These are phyloP conservation scores for Pagrus major DNA, from an alignment of 2,113 vertebrate species.

Conservation along the genomic window DNA sequence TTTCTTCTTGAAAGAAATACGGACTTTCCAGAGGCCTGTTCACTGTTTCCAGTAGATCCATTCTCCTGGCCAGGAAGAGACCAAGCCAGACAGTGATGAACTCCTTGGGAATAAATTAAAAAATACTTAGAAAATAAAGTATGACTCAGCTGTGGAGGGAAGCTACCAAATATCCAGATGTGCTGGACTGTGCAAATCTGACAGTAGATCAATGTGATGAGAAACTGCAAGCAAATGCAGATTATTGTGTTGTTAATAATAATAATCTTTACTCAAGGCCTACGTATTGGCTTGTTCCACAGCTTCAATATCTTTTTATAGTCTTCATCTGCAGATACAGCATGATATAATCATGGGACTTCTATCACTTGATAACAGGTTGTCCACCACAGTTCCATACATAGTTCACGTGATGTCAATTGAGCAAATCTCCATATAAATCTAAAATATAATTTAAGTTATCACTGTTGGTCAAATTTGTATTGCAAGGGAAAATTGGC, in stretches of 20 bases:
- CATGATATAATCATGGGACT: neutral
- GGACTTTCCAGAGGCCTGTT: slow-evolving; percentile 31
- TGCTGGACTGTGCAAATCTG: neutral
- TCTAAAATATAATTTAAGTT: too few species aligned
- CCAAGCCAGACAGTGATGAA: slow-evolving; percentile 12
- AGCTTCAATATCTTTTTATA: neutral
- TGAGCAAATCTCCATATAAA: neutral
- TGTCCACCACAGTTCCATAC: too few species aligned
- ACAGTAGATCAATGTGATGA: neutral
- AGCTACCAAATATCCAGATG: slow-evolving; percentile 3
- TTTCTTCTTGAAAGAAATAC: slow-evolving; percentile 18
- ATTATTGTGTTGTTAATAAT: neutral
- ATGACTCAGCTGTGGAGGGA: slow-evolving; percentile 19
- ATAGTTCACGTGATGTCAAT: neutral
- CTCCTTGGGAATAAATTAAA: neutral
- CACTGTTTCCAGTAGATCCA: slow-evolving; percentile 29
- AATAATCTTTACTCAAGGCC: neutral
- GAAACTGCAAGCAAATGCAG: neutral
- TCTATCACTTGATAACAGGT: neutral
- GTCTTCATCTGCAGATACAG: neutral
- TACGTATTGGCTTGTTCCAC: neutral
- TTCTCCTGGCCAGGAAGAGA: slow-evolving; percentile 8
- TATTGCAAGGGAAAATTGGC: neutral
- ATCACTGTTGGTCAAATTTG: neutral
- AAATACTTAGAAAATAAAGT: neutral